These are phyloP conservation scores for Unio pictorum DNA, from an alignment of 2,888 invertebrate species.

Conservation along the genomic window DNA sequence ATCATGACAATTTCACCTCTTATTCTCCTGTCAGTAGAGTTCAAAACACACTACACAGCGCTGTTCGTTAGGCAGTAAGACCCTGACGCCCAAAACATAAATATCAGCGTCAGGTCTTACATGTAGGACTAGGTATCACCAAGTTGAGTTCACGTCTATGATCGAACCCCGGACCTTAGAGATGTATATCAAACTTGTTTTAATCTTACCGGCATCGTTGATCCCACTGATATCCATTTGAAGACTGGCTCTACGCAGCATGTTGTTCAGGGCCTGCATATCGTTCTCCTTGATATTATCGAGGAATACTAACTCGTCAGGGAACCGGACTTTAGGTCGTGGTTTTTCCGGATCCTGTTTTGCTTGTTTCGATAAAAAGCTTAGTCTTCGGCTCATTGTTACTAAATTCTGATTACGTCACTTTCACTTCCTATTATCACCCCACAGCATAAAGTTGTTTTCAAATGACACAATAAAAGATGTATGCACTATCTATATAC, in stretches of 20 bases:
- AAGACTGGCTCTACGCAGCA: slow-evolving; percentile 68
- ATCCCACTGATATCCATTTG: slow-evolving; percentile 68
- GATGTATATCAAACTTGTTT: neutral
- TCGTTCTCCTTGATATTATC: slow-evolving; percentile 70
- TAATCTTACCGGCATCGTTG: slow-evolving; percentile 58
- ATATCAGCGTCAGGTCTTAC: too few relatives aligned
- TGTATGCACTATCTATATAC: too few relatives aligned
- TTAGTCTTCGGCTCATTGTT: slow-evolving; percentile 67
- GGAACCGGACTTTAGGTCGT: slow-evolving; percentile 63
- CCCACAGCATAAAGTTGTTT: too few relatives aligned
- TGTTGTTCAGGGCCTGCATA: slow-evolving; percentile 57
- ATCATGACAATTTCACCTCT: too few relatives aligned
- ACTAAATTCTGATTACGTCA: neutral
- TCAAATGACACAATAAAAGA: too few relatives aligned
- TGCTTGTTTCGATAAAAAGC: slow-evolving; percentile 47
- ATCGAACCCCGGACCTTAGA: neutral
- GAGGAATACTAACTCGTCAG: slow-evolving; percentile 69
- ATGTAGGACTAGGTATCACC: neutral
- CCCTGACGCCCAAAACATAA: too few relatives aligned
- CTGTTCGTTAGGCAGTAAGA: too few relatives aligned
- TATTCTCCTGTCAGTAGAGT: too few relatives aligned
- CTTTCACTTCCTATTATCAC: too few relatives aligned
- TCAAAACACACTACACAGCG: too few relatives aligned
- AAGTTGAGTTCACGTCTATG: too few relatives aligned
- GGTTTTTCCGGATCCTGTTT: slow-evolving; percentile 62